A percentile compares a stretch with the other conserved stretches of the same genome.
Evolutionary conservation across 2,888 invertebrate species (phyloP).

Genomic region (Drosophila gaucha): DNA sequence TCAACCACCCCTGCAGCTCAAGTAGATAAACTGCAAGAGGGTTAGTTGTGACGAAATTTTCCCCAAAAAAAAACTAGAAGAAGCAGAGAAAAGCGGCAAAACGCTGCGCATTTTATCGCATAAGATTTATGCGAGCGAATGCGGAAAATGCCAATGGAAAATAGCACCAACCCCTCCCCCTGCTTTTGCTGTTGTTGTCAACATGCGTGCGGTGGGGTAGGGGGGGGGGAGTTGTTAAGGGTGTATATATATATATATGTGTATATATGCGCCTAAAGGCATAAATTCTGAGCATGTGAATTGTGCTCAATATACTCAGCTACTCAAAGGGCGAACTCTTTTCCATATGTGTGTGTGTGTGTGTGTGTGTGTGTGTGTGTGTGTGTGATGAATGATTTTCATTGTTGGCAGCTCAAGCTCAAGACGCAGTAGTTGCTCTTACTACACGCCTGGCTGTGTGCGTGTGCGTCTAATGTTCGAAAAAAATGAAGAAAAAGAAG

Average conservation of each 20-base stretch:
- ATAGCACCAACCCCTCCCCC: conserved; percentile 1
- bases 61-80: conserved; percentile 8
- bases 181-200: conserved; percentile 27
- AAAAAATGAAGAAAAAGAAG: neutral
- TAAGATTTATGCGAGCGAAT: conserved; percentile 68
- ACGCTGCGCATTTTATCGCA: conserved; percentile 72
- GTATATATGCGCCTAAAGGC: conserved; percentile 11
- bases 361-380: neutral
- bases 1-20: conserved; percentile 6
- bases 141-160: conserved; percentile 71
- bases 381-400: conserved; percentile 65
- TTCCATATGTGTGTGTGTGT: too few relatives aligned
- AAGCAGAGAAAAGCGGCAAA: neutral
- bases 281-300: conserved; percentile 4
- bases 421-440: conserved; percentile 56
- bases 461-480: conserved; percentile 50
- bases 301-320: conserved; percentile 4
- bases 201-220: conserved; percentile 40
- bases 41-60: conserved; percentile 6
- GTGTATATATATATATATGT: conserved; percentile 27
- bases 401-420: conserved; percentile 60
- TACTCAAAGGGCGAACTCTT: too few relatives aligned
- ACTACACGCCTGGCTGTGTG: conserved; percentile 15
- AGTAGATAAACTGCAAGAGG: conserved; percentile 24
- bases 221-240: conserved; percentile 16